A percentile compares a stretch with the other conserved stretches of the same genome.
These are phyloP conservation scores for Acestrorhynchus altus DNA, from an alignment of 2,797 vertebrate genomes.

Conservation along the genomic window DNA sequence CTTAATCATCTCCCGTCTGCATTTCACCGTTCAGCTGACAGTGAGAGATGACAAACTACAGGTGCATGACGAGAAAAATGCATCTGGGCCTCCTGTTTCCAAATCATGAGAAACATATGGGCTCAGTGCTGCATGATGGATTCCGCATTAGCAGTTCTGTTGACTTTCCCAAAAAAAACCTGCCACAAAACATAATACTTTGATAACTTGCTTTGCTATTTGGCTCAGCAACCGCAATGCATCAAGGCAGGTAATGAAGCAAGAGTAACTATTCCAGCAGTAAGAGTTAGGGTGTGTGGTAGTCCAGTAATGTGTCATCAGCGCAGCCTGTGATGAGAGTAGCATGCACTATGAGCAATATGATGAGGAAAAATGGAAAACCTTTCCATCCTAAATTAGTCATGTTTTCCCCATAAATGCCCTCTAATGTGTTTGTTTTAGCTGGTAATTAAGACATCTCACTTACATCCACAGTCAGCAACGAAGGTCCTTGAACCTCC, in stretches of 20 bases:
- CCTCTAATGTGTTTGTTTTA: constrained; percentile 66
- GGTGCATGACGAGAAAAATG: constrained; percentile 24
- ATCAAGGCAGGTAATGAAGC: not conserved
- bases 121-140: constrained; percentile 25
- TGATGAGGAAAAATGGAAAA: constrained; percentile 46
- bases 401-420: constrained; percentile 28
- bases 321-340: constrained; percentile 1
- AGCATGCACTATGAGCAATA: not conserved
- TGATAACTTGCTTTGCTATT: constrained; percentile 13
- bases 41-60: constrained; percentile 49
- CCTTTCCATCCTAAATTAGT: not conserved
- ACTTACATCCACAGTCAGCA: constrained; percentile 63
- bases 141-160: constrained; percentile 26
- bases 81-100: constrained; percentile 28
- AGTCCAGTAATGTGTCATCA: constrained; percentile 22
- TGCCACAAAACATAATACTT: constrained; percentile 13
- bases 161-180: constrained; percentile 31
- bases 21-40: constrained; percentile 30
- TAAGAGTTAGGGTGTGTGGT: not conserved
- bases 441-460: constrained; percentile 72
- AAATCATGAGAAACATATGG: constrained; percentile 52
- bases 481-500: constrained; percentile 56
- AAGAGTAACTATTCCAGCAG: constrained; percentile 1
- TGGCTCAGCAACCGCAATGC: constrained; percentile 3
- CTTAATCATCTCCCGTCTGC: constrained; percentile 39